phyloP scores from a whole-genome alignment of 2,888 invertebrate genomes.

The Ferrisia virgata region DNA sequence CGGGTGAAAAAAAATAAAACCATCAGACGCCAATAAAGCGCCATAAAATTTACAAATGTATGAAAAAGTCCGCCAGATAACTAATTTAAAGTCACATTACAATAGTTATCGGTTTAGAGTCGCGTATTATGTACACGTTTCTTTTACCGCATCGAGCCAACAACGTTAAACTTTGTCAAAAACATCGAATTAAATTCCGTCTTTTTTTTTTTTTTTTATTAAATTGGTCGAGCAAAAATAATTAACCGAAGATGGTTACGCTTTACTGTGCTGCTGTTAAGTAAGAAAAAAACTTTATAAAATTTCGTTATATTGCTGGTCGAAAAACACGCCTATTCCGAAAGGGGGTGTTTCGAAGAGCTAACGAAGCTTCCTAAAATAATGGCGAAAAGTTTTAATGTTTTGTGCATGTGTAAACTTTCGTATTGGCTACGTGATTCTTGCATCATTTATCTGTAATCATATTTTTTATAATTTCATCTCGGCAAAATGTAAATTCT shows the following conservation, averaged over 20 bases:
- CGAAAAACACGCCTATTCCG: background rate
- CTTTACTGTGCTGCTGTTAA: no score
- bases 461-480: background rate
- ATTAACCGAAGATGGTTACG: background rate
- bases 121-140: background rate
- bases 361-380: background rate
- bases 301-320: background rate
- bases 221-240: background rate
- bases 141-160: no score
- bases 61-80: constrained; percentile 18
- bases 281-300: background rate
- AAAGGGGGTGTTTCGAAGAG: background rate
- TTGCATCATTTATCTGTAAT: background rate
- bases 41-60: constrained; percentile 11
- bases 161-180: background rate
- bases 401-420: background rate
- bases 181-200: background rate
- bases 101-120: background rate
- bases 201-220: no score
- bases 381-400: background rate
- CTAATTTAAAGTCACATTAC: constrained; percentile 41
- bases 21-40: constrained; percentile 8
- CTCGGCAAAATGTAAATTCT: background rate
- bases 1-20: background rate
- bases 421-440: background rate